Percentiles rank a stretch among this genome's conserved stretches.
phyloP scores from a whole-genome alignment of 2,797 vertebrate species.

The Limnodromus scolopaceus region DNA sequence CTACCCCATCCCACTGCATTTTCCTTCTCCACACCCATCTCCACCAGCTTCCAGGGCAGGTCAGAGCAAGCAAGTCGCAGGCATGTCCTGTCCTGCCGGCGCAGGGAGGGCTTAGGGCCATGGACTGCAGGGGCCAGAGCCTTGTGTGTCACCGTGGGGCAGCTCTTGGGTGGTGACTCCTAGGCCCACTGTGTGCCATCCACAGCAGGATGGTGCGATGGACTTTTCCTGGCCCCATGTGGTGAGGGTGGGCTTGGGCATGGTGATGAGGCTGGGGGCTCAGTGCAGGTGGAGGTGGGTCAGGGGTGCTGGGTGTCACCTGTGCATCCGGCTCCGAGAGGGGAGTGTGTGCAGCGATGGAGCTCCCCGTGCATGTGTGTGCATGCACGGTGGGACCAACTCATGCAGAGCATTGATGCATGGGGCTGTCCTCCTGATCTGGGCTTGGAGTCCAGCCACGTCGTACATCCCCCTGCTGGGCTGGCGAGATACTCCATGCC shows the following conservation, averaged over 20 bases:
- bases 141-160: rapidly evolving
- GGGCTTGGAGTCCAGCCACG: not conserved
- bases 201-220: rapidly evolving
- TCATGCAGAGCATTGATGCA: rapidly evolving
- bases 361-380: rapidly evolving
- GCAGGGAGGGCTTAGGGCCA: not conserved
- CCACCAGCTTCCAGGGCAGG: not conserved
- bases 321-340: not conserved
- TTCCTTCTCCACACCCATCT: not conserved
- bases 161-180: not conserved
- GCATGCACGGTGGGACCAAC: not conserved
- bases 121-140: not conserved
- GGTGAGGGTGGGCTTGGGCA: not conserved
- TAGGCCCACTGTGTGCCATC: not conserved
- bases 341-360: not conserved
- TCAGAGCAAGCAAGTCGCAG: not conserved
- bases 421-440: not conserved
- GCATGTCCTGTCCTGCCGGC: not conserved
- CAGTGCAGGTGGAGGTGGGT: not conserved
- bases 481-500: not conserved
- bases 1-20: not conserved
- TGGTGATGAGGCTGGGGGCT: not conserved
- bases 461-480: rapidly evolving
- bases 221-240: not conserved
- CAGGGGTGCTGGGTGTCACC: not conserved